Percentiles rank a stretch among this genome's conserved stretches.
Evolutionary conservation across 2,888 invertebrate species (phyloP).

Genomic region (Malthinus seriepunctatus): DNA sequence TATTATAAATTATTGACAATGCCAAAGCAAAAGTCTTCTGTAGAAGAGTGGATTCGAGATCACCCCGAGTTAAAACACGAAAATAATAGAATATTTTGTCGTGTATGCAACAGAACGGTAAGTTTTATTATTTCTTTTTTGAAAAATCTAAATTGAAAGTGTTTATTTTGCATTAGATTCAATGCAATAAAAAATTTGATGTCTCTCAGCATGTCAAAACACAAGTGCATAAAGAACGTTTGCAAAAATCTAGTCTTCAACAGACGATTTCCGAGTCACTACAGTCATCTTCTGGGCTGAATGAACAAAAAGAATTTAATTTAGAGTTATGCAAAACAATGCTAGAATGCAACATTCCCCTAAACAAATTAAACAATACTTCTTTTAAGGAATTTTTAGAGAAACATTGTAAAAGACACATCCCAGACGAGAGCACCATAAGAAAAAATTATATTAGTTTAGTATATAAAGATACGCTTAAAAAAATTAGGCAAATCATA

Average conservation of each 20-base stretch:
- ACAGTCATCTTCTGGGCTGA: background rate
- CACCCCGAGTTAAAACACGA: slow-evolving; percentile 2
- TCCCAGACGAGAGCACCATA: background rate
- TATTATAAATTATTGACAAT: background rate
- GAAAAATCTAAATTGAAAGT: background rate
- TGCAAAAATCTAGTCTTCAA: background rate
- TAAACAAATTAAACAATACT: slow-evolving; percentile 3
- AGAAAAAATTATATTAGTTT: background rate
- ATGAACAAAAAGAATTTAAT: slow-evolving; percentile 3
- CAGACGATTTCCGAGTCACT: slow-evolving; percentile 4
- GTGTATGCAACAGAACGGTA: background rate
- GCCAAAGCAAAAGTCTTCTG: background rate
- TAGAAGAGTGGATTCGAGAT: background rate
- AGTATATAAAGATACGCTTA: background rate
- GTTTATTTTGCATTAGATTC: background rate
- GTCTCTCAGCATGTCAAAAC: background rate
- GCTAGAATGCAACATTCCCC: slow-evolving; percentile 3
- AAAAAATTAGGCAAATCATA: background rate
- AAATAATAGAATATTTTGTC: slow-evolving; percentile 3
- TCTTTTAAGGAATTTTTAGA: slow-evolving; percentile 6
- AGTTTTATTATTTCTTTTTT: background rate
- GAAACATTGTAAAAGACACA: slow-evolving; percentile 2
- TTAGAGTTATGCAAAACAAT: slow-evolving; percentile 9
- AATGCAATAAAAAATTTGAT: background rate
- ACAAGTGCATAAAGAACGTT: background rate